Percentiles rank a stretch among this genome's conserved stretches.
Evolutionary conservation across 2,113 vertebrate species (phyloP).

Genomic region (Hemicordylus capensis): DNA sequence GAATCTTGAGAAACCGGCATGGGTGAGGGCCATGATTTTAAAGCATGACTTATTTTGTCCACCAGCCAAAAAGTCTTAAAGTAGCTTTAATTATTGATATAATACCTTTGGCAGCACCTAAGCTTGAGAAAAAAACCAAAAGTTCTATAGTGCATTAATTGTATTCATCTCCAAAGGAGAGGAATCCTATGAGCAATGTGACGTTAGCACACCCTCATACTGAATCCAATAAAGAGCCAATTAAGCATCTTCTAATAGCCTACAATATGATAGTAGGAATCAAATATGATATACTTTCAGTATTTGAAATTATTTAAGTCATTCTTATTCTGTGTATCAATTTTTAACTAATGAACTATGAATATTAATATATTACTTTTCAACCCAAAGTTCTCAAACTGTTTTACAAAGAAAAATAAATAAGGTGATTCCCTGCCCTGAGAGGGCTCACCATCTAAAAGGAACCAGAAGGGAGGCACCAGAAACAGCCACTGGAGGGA

Average conservation of each 20-base stretch:
- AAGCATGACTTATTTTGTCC: neutral
- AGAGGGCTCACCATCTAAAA: too few species aligned
- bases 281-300: too few species aligned
- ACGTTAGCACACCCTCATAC: neutral
- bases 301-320: neutral
- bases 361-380: too few species aligned
- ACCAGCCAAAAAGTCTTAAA: neutral
- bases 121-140: neutral
- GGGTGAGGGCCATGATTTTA: fast-evolving
- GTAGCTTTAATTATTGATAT: neutral
- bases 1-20: neutral
- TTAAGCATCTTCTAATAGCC: too few species aligned
- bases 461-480: too few species aligned
- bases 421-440: too few species aligned
- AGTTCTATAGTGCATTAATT: neutral
- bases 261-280: too few species aligned
- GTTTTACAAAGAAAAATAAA: too few species aligned
- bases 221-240: neutral
- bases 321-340: neutral
- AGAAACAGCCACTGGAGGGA: too few species aligned
- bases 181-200: neutral
- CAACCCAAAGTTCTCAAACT: too few species aligned
- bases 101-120: neutral
- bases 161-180: neutral
- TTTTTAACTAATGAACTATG: too few species aligned